Base-by-base conservation (phyloP, 2,888 invertebrate genomes). In the Drosophila austrosaltans region DNA sequence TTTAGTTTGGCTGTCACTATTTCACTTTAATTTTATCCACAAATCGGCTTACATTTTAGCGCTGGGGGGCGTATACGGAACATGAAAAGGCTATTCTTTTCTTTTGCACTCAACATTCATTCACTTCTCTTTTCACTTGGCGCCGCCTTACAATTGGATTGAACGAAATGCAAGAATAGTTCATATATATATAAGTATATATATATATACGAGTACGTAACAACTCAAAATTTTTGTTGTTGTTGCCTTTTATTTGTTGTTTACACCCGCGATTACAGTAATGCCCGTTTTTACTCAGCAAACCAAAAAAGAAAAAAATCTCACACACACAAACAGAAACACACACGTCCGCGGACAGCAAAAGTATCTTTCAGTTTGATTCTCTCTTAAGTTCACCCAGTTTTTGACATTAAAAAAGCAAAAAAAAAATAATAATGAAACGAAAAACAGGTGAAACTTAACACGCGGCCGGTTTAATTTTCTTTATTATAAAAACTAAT, bases 231-330 rank as follows among this genome's bases (percentile, higher is more conserved):
- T 25, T 57, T 57, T 39, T 16, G 16, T 16, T 16, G 16, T 10
- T 32, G 20, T 39, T 39, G 57, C 56, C 44, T 48, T 48, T 57
- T 57, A 57, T 57, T 22, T 73, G 74, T 85, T 81, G 86, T 77
- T 74, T 82, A 75, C 86, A 78, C 86, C 83, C 80, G 80, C 72
- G 83, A 75, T 83, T 78, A 61, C 78, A 75, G 85, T 75, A 76
- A 42, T 56, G 39, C 53, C 66, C 57, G 57, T 39, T 22, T 22
- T 57, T n/a, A 39, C 66, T 42, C 69, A 61, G 48, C 66, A 76
- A 82, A 62, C 66, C 28, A 60, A 36, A 60, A 60, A 66, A 71
- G 75, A 65, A 53, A 67, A 48, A 48, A 5, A 25, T 25, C 48
- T 48, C 48, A 20, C 44, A 48, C 44, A 48, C 48, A 48, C 48